These are phyloP conservation scores for Florisuga fusca DNA, from an alignment of 2,797 vertebrate species.

Conservation along the genomic window DNA sequence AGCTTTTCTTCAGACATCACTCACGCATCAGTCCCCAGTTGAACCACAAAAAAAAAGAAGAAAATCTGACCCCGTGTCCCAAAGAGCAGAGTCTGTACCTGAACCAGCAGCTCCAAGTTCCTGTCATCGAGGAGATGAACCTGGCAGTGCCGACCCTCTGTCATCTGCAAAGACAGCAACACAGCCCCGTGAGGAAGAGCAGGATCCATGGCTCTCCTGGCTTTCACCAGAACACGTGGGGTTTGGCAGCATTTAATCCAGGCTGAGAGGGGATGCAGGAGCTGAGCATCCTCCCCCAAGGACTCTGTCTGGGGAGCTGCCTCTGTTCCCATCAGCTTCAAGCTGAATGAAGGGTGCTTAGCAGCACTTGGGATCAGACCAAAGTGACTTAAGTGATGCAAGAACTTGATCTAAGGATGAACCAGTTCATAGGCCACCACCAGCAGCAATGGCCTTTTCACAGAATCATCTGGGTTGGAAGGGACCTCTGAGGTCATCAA, in stretches of 20 bases:
- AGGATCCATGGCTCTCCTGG: rapidly evolving
- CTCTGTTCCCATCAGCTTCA: not conserved
- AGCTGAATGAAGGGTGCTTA: not conserved
- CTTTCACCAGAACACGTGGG: rapidly evolving
- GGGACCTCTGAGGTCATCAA: too few relatives aligned
- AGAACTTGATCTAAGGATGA: not conserved
- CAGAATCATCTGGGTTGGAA: too few relatives aligned
- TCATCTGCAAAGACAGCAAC: slow-evolving; percentile 86
- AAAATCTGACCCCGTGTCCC: not conserved
- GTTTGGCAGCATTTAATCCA: not conserved
- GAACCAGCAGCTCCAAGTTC: slow-evolving; percentile 96
- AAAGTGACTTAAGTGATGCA: not conserved
- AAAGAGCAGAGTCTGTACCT: slow-evolving; percentile 78
- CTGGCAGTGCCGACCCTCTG: slow-evolving; percentile 94
- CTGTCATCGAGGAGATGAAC: slow-evolving; percentile 93
- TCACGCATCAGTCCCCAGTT: rapidly evolving
- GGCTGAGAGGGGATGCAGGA: not conserved
- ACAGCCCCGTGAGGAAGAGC: not conserved
- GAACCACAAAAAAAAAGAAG: not conserved
- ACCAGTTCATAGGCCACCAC: not conserved
- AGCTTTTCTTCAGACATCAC: not conserved
- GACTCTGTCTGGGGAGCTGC: not conserved
- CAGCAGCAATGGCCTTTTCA: not conserved
- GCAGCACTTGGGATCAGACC: not conserved
- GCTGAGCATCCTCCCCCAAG: not conserved